A percentile compares a stretch with the other conserved stretches of the same genome.
Evolutionary conservation across 2,113 vertebrate species (phyloP).

Genomic region (Heterotilapia buettikoferi): DNA sequence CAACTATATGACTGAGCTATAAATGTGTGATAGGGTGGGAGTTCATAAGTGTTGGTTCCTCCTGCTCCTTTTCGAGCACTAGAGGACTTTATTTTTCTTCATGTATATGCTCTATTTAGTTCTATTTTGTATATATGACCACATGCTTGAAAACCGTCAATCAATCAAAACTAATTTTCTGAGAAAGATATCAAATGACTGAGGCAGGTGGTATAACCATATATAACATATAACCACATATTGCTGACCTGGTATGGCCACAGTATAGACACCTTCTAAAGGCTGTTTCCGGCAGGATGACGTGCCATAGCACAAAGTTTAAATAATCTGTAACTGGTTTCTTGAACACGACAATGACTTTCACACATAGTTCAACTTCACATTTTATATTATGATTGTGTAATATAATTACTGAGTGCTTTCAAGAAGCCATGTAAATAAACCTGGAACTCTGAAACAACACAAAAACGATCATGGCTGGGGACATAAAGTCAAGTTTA

Average conservation of each 20-base stretch:
- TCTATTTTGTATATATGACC: background rate
- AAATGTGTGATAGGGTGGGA: background rate
- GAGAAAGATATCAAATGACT: background rate
- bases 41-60: background rate
- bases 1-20: background rate
- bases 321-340: background rate
- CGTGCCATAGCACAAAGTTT: background rate
- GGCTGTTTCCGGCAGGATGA: background rate
- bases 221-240: background rate
- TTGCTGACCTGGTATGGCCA: background rate
- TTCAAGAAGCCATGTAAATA: background rate
- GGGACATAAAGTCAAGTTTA: background rate
- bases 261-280: background rate
- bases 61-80: background rate
- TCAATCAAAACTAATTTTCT: background rate
- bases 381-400: background rate
- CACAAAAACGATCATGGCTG: background rate
- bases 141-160: background rate
- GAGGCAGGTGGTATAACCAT: background rate
- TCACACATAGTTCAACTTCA: background rate
- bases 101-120: background rate
- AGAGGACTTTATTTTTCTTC: background rate
- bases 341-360: background rate
- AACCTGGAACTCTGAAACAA: background rate
- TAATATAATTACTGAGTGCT: background rate